Evolutionary conservation across 2,113 vertebrate genomes (phyloP).

Genomic region (Sialia sialis): DNA sequence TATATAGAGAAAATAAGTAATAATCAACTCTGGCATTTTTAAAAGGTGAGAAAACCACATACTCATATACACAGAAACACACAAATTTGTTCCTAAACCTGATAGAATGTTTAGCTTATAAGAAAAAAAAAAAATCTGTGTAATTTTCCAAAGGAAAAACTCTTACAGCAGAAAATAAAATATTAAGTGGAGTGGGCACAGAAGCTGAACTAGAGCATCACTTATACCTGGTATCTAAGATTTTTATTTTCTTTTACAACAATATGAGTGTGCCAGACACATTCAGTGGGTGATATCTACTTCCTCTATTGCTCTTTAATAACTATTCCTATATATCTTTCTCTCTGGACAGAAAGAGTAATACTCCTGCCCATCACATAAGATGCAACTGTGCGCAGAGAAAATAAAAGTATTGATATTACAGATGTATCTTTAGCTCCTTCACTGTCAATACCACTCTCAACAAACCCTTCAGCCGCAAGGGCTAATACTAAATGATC

Average conservation of each 20-base stretch:
- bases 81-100: background rate
- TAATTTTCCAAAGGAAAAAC: conserved; percentile 1
- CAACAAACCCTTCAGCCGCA: background rate
- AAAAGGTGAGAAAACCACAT: background rate
- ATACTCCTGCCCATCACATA: conserved; percentile 35
- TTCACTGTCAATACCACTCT: background rate
- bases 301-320: conserved; percentile 37
- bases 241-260: background rate
- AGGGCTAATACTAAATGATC: background rate
- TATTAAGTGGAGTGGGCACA: background rate
- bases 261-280: background rate
- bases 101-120: background rate
- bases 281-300: background rate
- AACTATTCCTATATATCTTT: conserved; percentile 33
- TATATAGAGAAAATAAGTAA: background rate
- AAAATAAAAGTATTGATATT: conserved; percentile 19
- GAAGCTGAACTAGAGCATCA: background rate
- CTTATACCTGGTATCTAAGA: background rate
- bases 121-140: background rate
- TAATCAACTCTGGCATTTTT: background rate
- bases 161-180: conserved; percentile 1
- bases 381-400: background rate
- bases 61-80: background rate
- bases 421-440: background rate
- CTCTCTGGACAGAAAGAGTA: conserved; percentile 13